Evolutionary conservation across 2,113 vertebrate species (phyloP).

Genomic region (Macroglossus sobrinus): DNA sequence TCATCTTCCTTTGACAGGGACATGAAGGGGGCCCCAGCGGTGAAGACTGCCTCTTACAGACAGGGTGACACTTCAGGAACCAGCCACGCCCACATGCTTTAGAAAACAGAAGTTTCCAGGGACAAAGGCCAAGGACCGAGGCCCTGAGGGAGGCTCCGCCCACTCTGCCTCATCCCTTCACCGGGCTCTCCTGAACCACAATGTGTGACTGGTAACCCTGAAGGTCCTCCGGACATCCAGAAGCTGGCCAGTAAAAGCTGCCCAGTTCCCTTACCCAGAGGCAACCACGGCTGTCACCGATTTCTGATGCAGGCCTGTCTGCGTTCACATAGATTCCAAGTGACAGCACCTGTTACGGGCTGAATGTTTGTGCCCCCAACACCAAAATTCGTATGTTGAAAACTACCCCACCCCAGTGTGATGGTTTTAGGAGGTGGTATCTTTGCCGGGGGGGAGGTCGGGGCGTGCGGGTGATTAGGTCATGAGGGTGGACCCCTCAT

Average conservation of each 20-base stretch:
- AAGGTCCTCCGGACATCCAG: background rate
- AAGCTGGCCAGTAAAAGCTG: background rate
- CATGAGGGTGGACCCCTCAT: background rate
- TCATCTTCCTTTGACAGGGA: constrained; percentile 47
- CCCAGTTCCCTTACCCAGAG: background rate
- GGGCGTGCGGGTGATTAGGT: background rate
- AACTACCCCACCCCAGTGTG: background rate
- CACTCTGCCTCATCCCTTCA: background rate
- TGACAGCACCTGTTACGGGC: background rate
- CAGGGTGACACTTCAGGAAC: background rate
- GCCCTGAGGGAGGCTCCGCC: background rate
- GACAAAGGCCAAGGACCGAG: background rate
- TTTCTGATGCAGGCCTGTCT: background rate
- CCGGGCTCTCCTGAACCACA: background rate
- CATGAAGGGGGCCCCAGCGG: background rate
- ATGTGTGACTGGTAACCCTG: background rate
- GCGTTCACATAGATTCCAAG: background rate
- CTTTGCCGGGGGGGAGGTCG: background rate
- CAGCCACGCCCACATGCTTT: background rate
- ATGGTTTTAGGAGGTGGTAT: background rate
- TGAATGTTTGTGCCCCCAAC: too few species aligned
- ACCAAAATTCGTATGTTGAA: too few species aligned
- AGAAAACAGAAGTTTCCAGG: background rate
- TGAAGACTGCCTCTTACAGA: background rate
- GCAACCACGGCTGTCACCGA: background rate